Conservation (phyloP, 2,888 invertebrate species). For the Petrolisthes cinctipes region DNA sequence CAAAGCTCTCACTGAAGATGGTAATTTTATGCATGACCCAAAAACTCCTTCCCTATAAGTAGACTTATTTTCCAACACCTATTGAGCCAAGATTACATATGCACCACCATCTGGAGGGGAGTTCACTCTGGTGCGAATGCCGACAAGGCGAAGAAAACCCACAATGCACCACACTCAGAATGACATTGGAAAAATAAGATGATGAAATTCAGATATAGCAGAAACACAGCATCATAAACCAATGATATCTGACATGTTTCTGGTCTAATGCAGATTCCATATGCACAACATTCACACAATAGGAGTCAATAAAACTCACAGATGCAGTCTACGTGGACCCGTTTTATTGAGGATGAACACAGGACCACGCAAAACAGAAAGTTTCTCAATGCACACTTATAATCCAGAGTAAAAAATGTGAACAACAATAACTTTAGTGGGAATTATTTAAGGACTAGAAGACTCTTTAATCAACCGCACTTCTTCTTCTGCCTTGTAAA, state of each 20-base stretch:
- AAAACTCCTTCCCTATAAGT: no score
- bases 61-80: no score
- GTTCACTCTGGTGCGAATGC: no score
- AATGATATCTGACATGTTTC: no score
- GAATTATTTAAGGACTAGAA: slow-evolving; percentile 62
- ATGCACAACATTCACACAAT: background rate
- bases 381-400: slow-evolving; percentile 57
- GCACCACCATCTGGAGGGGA: no score
- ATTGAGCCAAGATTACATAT: no score
- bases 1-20: no score
- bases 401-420: slow-evolving; percentile 63
- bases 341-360: slow-evolving; percentile 58
- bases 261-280: background rate
- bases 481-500: slow-evolving; percentile 57
- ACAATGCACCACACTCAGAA: background rate
- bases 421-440: slow-evolving; percentile 62
- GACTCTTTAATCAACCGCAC: slow-evolving; percentile 59
- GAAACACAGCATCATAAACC: no score
- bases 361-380: slow-evolving; percentile 52
- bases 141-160: no score
- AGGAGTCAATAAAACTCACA: background rate
- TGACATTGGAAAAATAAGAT: no score
- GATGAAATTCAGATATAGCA: no score
- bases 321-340: slow-evolving; percentile 37
- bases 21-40: no score